Evolutionary conservation across 2,113 vertebrate species (phyloP).

Genomic region (Cavia porcellus): DNA sequence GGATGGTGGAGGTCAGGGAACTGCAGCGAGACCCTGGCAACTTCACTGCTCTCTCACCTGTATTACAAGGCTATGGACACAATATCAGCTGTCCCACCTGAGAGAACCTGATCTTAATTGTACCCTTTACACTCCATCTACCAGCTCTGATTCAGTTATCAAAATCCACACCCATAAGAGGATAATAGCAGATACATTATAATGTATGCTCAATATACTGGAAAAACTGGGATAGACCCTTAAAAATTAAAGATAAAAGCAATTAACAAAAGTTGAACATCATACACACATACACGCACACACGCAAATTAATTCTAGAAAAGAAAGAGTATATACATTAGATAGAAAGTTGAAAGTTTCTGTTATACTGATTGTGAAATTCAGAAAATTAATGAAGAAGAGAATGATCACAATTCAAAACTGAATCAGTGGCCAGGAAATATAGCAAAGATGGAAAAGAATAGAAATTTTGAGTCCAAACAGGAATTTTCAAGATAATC

Average conservation of each 20-base stretch:
- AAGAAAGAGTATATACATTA: background rate
- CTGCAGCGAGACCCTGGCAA: background rate
- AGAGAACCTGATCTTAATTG: background rate
- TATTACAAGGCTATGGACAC: fast-evolving
- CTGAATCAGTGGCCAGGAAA: background rate
- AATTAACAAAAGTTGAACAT: background rate
- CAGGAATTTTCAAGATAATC: background rate
- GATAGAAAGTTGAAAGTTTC: background rate
- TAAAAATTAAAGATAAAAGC: background rate
- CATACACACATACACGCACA: background rate
- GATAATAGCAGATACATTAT: background rate
- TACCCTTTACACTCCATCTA: background rate
- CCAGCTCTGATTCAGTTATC: background rate
- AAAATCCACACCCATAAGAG: background rate
- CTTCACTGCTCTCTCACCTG: fast-evolving
- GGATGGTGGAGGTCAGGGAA: background rate
- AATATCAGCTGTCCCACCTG: background rate
- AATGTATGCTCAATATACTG: background rate
- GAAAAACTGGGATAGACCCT: background rate
- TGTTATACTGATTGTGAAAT: background rate
- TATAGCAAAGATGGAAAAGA: background rate
- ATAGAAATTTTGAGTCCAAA: background rate
- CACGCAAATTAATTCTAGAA: background rate
- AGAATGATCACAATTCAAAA: background rate
- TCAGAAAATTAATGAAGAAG: background rate